These are phyloP conservation scores for Cloeon dipterum DNA, from an alignment of 2,888 invertebrate genomes.

Conservation along the genomic window DNA sequence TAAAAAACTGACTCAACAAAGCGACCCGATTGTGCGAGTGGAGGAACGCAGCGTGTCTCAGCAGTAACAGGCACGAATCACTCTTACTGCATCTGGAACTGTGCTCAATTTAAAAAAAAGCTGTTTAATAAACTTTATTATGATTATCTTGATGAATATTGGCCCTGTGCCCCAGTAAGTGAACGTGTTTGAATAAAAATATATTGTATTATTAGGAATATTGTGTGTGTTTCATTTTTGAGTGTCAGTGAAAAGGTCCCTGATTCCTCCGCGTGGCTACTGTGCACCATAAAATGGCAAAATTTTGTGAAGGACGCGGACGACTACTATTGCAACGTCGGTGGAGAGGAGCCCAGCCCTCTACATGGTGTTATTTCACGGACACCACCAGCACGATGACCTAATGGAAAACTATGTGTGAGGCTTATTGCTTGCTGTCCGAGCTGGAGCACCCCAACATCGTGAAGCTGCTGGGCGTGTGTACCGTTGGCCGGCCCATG, in stretches of 20 bases:
- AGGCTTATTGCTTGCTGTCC: conserved; percentile 73
- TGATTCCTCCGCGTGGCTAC: conserved; percentile 28
- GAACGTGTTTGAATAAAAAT: too few species aligned
- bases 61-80: too few species aligned
- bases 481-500: conserved; percentile 90
- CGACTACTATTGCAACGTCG: conserved; percentile 88
- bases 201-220: too few species aligned
- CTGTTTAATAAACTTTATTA: too few species aligned
- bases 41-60: too few species aligned
- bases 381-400: conserved; percentile 61
- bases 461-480: conserved; percentile 82
- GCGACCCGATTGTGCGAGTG: too few species aligned
- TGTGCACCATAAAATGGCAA: conserved; percentile 76
- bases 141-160: too few species aligned
- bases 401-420: conserved; percentile 84
- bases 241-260: conserved; percentile 1
- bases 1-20: too few species aligned
- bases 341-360: conserved; percentile 65
- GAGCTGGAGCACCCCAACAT: conserved; percentile 96
- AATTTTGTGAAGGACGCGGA: conserved; percentile 61
- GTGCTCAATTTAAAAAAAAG: too few species aligned
- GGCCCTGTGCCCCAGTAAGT: too few species aligned
- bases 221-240: too few species aligned
- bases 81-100: too few species aligned
- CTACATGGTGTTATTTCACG: conserved; percentile 94